Evolutionary conservation across 2,113 vertebrate genomes (phyloP).

Genomic region (Cephalopterus ornatus): DNA sequence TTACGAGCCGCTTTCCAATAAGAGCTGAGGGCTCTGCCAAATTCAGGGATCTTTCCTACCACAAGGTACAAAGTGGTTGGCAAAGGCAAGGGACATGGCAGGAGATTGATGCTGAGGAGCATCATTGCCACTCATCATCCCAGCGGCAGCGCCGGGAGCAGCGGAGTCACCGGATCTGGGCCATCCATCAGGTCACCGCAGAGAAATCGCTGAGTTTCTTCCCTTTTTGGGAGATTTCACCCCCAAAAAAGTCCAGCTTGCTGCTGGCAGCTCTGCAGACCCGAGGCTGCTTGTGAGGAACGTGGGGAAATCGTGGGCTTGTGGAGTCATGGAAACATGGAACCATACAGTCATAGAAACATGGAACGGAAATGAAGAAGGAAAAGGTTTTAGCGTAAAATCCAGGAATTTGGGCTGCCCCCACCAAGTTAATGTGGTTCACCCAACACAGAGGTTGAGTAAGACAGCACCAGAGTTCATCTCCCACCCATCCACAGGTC

Average conservation of each 20-base stretch:
- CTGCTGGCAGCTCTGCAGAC: not conserved
- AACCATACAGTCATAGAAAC: not conserved
- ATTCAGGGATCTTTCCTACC: not conserved
- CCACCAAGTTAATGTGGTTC: not conserved
- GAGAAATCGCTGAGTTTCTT: not conserved
- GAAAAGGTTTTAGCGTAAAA: not conserved
- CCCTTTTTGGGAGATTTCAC: not conserved
- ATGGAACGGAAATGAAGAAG: not conserved
- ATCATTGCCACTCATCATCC: not conserved
- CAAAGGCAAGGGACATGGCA: not conserved
- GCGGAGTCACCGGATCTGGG: fast-evolving
- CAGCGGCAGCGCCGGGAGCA: not conserved
- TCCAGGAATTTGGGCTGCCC: not conserved
- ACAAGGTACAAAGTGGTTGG: not conserved
- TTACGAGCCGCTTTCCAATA: not conserved
- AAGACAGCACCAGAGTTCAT: not conserved
- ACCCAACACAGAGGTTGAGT: not conserved
- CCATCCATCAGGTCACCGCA: not conserved
- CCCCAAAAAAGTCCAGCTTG: fast-evolving
- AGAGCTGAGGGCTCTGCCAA: not conserved
- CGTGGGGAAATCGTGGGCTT: fast-evolving
- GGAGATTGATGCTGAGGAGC: not conserved
- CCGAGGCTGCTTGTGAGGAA: fast-evolving
- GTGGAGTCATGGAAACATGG: not conserved
- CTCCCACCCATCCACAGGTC: not conserved